Evolutionary conservation across 2,888 invertebrate genomes (phyloP), one percentile per base, ranked within the genome.

Genomic region (Crematogaster levior): DNA sequence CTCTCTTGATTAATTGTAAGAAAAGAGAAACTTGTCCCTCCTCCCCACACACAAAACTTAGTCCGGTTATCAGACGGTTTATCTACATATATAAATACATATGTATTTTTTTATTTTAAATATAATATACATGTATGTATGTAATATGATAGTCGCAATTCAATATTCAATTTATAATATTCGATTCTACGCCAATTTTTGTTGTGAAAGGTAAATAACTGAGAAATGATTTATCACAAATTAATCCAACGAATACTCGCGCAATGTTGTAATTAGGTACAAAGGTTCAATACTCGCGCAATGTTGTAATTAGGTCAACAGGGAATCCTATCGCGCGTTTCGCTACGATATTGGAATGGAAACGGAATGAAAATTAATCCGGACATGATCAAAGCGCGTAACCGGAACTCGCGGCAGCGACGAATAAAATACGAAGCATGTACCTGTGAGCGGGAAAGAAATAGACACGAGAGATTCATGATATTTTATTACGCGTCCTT

Each of bases 341-440:
- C 43, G 43, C 68, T 68, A 43, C 51, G 21, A 68, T 77, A 77
- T 68, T 56, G 43, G 37, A 48, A 30, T 51, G 24, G 37, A 46
- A 58, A 34, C 56, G 51, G 18, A 61, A 80, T 12, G 48, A 75
- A 60, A 61, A 81, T 75, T 74, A 72, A 80, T 73, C 58, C 58
- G 40, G n/a, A 37, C 43, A 30, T 61, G 72, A 73, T 73, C 72
- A 73, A 73, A 73, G 37, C 56, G 53, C 40, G 68, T 56, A 66
- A 77, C 30, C 56, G 12, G 21, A 77, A 34, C n/a, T 51, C 63
- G 34, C 7, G 9, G 21, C 40, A 30, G 53, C 12, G 1, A 30
- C 21, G 40, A 56, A 34, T 24, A 40, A 53, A 68, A 53, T 21
- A 56, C n/a, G 7, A 15, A 1, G 48, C 12, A 6, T 6, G 46